Conservation (phyloP, 2,888 invertebrate species). For the Mantis religiosa region DNA sequence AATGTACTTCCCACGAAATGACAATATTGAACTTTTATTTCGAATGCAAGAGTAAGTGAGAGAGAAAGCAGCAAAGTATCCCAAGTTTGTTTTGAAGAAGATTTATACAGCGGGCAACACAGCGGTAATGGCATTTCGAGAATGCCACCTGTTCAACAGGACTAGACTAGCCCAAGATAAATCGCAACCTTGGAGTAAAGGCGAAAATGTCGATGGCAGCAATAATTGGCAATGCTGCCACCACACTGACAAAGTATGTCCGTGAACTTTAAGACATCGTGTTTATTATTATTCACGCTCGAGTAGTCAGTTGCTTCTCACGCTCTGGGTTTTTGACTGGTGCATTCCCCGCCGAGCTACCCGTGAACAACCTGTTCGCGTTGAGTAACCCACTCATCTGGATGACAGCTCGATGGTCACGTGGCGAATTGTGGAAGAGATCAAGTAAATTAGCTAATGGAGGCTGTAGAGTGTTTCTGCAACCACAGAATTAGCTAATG, state of each 20-base stretch:
- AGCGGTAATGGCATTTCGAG: neutral
- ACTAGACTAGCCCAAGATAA: neutral
- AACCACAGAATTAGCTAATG: no score
- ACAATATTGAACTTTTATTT: no score
- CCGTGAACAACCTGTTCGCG: neutral
- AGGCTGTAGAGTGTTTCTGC: no score
- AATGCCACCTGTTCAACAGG: neutral
- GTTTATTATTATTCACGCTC: neutral
- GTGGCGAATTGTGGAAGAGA: neutral
- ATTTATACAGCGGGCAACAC: no score
- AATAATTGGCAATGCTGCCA: neutral
- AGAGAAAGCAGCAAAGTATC: no score
- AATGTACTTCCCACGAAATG: no score
- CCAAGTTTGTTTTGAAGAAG: no score
- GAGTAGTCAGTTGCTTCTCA: neutral
- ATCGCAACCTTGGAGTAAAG: neutral
- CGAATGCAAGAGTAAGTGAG: no score
- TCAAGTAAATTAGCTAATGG: neutral
- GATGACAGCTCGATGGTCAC: neutral
- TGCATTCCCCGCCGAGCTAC: neutral
- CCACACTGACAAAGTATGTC: neutral
- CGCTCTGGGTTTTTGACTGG: neutral
- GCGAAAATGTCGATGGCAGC: neutral
- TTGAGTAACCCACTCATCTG: neutral
- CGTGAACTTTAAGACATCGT: neutral